Evolutionary conservation across 2,888 invertebrate species (phyloP).

Genomic region (Aquatica leii): DNA sequence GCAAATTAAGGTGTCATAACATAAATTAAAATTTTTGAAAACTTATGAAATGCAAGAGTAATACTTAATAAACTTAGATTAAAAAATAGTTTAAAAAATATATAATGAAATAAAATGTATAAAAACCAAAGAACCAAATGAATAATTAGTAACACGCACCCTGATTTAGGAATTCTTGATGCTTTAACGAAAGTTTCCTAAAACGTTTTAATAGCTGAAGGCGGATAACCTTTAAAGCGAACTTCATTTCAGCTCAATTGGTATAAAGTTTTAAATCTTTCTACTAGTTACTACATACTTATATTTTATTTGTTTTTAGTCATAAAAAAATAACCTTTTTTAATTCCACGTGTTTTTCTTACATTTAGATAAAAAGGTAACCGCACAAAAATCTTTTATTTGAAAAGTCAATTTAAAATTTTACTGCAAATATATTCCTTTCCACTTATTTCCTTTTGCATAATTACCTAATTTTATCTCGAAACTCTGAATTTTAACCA

Average conservation of each 20-base stretch:
- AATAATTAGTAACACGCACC: slow-evolving; percentile 8
- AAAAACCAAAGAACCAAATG: too few species aligned
- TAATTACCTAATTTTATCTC: slow-evolving; percentile 33
- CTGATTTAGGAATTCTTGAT: slow-evolving; percentile 9
- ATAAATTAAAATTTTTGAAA: too few species aligned
- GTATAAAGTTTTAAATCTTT: slow-evolving; percentile 12
- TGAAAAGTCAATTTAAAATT: background rate
- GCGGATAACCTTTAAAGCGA: slow-evolving; percentile 8
- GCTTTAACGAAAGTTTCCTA: slow-evolving; percentile 10
- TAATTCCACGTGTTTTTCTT: background rate
- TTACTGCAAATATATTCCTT: slow-evolving; percentile 28
- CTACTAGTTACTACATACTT: slow-evolving; percentile 3
- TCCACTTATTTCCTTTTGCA: slow-evolving; percentile 32
- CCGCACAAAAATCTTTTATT: too few species aligned
- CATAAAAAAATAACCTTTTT: background rate
- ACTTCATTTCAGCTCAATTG: slow-evolving; percentile 9
- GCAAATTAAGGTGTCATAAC: too few species aligned
- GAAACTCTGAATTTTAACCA: slow-evolving; percentile 28
- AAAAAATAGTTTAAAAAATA: too few species aligned
- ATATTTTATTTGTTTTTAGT: background rate
- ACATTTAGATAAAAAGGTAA: background rate
- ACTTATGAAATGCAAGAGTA: too few species aligned
- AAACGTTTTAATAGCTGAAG: slow-evolving; percentile 12
- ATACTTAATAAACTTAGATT: too few species aligned
- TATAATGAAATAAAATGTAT: too few species aligned